Percentiles rank a stretch among this genome's conserved stretches.
These are phyloP conservation scores for Acropora yongei DNA, from an alignment of 64 coral and sea anemone genomes.

Conservation along the genomic window DNA sequence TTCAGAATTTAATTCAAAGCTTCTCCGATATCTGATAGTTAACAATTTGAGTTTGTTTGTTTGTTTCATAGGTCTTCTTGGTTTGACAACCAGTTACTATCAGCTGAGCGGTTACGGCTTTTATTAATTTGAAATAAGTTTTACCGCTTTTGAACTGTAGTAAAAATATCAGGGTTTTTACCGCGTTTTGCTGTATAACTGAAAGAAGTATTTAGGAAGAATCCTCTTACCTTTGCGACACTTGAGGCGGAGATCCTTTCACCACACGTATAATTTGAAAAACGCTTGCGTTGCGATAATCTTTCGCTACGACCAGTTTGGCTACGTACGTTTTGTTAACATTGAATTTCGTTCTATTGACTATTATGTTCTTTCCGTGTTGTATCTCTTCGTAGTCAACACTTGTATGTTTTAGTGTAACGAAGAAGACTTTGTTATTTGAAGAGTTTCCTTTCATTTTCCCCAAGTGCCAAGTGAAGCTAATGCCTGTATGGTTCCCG, in stretches of 20 bases:
- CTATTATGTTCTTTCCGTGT: background rate
- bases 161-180: too few relatives aligned
- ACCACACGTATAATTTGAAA: conserved; percentile 13
- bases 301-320: conserved; percentile 33
- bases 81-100: too few relatives aligned
- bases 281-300: background rate
- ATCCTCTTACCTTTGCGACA: conserved; percentile 6
- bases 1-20: too few relatives aligned
- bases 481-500: conserved; percentile 26
- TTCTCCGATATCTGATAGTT: too few relatives aligned
- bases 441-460: background rate
- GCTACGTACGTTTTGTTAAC: conserved; percentile 5
- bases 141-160: too few relatives aligned
- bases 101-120: too few relatives aligned
- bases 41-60: too few relatives aligned
- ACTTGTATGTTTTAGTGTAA: background rate
- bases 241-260: conserved; percentile 25
- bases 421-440: background rate
- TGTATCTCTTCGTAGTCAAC: background rate
- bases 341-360: background rate
- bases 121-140: too few relatives aligned
- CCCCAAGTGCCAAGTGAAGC: conserved; percentile 26
- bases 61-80: too few relatives aligned
- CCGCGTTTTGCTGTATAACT: too few relatives aligned
- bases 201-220: background rate